Evolutionary conservation across 1,140 invertebrate species (phyloP).

Genomic region (Pseudomyrmex sp.): DNA sequence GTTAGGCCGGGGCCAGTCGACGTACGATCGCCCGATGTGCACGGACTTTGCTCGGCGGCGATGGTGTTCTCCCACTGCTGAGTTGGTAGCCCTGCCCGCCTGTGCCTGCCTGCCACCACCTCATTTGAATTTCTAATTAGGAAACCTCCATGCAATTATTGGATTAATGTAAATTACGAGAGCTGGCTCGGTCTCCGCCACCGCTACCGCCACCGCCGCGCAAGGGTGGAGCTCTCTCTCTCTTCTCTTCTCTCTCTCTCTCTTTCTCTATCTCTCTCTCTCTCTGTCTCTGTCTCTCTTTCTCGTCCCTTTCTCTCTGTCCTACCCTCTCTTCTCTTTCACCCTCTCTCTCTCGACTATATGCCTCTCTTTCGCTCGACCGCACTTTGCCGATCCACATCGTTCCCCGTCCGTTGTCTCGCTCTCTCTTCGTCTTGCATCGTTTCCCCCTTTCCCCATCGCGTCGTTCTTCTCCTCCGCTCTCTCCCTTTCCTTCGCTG

Average conservation of each 20-base stretch:
- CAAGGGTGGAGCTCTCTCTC: conserved; percentile 81
- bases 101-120: conserved; percentile 88
- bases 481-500: conserved; percentile 63
- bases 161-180: conserved; percentile 97
- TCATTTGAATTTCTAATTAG: conserved; percentile 97
- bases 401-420: conserved; percentile 51
- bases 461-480: conserved; percentile 38
- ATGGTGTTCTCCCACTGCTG: conserved; percentile 80
- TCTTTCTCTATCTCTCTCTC: conserved; percentile 43
- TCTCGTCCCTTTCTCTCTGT: conserved; percentile 40
- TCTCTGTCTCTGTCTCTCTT: conserved; percentile 47
- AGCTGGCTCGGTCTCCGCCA: conserved; percentile 88
- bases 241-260: conserved; percentile 60
- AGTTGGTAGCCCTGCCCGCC: conserved; percentile 85
- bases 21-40: conserved; percentile 75
- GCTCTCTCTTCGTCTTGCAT: conserved; percentile 35
- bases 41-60: conserved; percentile 82
- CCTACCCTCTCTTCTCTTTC: conserved; percentile 47
- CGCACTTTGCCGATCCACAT: conserved; percentile 66
- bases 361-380: conserved; percentile 62
- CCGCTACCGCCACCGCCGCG: conserved; percentile 81
- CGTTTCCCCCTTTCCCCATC: conserved; percentile 20
- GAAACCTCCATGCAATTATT: conserved; percentile 96
- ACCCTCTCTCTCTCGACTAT: conserved; percentile 38
- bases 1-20: conserved; percentile 75